phyloP scores from a whole-genome alignment of 2,797 vertebrate genomes.

The Betta splendens region DNA sequence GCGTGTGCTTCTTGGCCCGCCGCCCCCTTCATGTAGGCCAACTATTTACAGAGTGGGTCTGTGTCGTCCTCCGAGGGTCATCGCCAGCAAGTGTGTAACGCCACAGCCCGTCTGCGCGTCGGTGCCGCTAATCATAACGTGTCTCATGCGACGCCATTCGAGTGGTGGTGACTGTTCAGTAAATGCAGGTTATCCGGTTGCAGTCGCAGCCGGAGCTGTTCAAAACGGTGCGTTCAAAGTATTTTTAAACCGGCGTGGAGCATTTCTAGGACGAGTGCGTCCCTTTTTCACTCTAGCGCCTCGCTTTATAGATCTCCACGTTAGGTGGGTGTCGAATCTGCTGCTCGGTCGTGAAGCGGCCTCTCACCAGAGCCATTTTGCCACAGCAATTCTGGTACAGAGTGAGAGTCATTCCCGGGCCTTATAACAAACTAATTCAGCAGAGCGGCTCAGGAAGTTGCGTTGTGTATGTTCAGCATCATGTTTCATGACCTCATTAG shows the following conservation, averaged over 20 bases:
- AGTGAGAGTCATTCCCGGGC: neutral
- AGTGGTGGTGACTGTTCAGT: neutral
- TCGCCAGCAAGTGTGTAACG: conserved; percentile 35
- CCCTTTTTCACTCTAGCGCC: conserved; percentile 43
- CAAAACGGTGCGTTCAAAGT: conserved; percentile 55
- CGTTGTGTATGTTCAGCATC: conserved; percentile 10
- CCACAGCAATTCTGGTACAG: neutral
- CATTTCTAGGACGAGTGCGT: conserved; percentile 73
- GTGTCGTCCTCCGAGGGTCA: conserved; percentile 41
- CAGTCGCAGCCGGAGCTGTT: conserved; percentile 36
- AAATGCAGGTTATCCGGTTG: conserved; percentile 21
- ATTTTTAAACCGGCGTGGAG: conserved; percentile 70
- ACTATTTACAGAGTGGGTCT: conserved; percentile 55
- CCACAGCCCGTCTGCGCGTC: conserved; percentile 25
- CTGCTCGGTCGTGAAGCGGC: conserved; percentile 30
- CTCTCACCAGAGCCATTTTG: conserved; percentile 34
- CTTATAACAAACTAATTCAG: neutral
- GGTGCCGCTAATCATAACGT: conserved; percentile 3
- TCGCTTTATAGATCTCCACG: conserved; percentile 52
- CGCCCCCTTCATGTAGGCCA: conserved; percentile 47
- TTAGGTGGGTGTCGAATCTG: conserved; percentile 54
- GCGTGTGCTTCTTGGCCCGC: conserved; percentile 20
- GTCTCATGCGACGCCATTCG: conserved; percentile 1
- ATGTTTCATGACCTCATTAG: conserved; percentile 34
- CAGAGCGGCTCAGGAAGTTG: neutral